Evolutionary conservation across 2,888 invertebrate species (phyloP).

Genomic region (Cyrtodaria siliqua): DNA sequence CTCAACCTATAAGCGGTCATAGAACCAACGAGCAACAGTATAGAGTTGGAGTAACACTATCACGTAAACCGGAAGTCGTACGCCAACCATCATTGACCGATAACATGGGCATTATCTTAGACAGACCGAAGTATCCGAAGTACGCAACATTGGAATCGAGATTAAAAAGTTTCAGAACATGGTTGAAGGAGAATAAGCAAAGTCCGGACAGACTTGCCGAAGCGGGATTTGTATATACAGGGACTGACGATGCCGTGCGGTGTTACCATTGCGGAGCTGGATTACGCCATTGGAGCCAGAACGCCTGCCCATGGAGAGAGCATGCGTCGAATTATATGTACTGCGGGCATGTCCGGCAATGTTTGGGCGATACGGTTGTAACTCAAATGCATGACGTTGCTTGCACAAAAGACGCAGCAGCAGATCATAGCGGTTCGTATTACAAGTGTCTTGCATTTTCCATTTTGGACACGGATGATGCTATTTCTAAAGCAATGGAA

Average conservation of each 20-base stretch:
- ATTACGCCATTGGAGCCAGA: neutral
- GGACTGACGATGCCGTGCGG: slow-evolving; percentile 15
- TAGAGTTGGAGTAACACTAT: no score
- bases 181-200: neutral
- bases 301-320: slow-evolving; percentile 15
- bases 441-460: no score
- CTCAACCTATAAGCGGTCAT: no score
- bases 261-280: slow-evolving; percentile 20
- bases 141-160: neutral
- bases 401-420: neutral
- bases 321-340: slow-evolving; percentile 5
- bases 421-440: neutral
- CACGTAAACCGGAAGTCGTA: no score
- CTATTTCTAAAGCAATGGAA: neutral
- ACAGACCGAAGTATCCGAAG: slow-evolving; percentile 14
- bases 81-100: neutral
- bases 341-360: slow-evolving; percentile 15
- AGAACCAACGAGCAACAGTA: no score
- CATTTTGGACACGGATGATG: no score
- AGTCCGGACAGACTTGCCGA: slow-evolving; percentile 4
- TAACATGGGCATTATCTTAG: slow-evolving; percentile 7
- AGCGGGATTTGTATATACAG: slow-evolving; percentile 25
- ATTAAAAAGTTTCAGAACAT: slow-evolving; percentile 8
- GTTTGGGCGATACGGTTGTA: slow-evolving; percentile 1
- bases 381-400: neutral